phyloP scores from a whole-genome alignment of 2,888 invertebrate species.

The Hydriomena furcata region DNA sequence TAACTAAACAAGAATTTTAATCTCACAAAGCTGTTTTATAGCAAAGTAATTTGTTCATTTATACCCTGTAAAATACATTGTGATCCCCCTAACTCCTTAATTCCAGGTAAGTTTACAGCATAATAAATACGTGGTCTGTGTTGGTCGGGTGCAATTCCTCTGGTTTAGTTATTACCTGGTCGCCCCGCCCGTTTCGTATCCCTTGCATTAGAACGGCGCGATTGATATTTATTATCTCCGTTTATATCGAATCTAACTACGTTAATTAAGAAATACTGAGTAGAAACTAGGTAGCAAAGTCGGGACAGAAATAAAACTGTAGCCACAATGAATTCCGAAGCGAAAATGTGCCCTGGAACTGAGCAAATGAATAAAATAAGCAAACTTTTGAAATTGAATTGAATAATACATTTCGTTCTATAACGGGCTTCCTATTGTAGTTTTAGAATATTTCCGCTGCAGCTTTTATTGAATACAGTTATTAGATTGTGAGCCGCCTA shows the following conservation, averaged over 20 bases:
- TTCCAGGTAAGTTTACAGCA: constrained; percentile 34
- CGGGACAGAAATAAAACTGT: not conserved
- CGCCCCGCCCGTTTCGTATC: constrained; percentile 23
- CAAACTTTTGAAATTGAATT: constrained; percentile 18
- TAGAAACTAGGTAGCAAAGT: constrained; percentile 1
- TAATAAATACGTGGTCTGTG: constrained; percentile 35
- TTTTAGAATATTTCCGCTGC: not conserved
- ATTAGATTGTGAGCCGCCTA: too few relatives aligned
- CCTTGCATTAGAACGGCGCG: constrained; percentile 25
- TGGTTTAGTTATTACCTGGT: constrained; percentile 35
- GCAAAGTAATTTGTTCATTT: constrained; percentile 14
- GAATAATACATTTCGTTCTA: constrained; percentile 14
- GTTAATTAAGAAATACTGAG: constrained; percentile 20
- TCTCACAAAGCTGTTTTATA: not conserved
- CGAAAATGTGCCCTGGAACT: constrained; percentile 4
- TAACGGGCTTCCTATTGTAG: constrained; percentile 1
- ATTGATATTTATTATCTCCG: constrained; percentile 35
- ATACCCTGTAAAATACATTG: constrained; percentile 28
- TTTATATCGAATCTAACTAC: constrained; percentile 27
- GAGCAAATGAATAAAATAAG: constrained; percentile 7
- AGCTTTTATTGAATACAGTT: not conserved
- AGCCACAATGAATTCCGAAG: not conserved
- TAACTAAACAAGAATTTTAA: not conserved
- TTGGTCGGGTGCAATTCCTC: constrained; percentile 32
- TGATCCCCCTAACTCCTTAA: constrained; percentile 31